Conservation (phyloP, 2,888 invertebrate species). For the Caradrina kadenii region DNA sequence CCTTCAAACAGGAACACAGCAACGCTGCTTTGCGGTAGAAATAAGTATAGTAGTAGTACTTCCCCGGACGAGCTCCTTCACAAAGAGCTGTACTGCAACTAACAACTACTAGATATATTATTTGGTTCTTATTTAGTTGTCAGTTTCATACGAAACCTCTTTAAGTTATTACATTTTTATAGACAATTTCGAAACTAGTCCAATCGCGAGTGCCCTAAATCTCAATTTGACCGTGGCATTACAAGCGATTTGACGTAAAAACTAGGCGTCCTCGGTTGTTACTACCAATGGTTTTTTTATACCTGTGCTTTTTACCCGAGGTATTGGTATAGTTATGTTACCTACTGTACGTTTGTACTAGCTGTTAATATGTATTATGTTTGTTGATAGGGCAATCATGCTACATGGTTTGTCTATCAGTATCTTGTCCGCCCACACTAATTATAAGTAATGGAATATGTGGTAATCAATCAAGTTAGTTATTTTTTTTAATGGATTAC, state of each 20-base stretch:
- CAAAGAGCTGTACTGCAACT: too few species aligned
- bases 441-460: slow-evolving; percentile 13
- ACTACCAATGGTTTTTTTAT: slow-evolving; percentile 66
- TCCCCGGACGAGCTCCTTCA: too few species aligned
- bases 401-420: slow-evolving; percentile 6
- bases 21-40: too few species aligned
- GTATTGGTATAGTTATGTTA: slow-evolving; percentile 35
- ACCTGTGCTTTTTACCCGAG: slow-evolving; percentile 29
- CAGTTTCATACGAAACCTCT: neutral
- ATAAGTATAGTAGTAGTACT: too few species aligned
- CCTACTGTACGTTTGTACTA: neutral
- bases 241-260: slow-evolving; percentile 64
- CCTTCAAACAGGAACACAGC: too few species aligned
- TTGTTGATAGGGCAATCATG: slow-evolving; percentile 24
- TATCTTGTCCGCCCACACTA: slow-evolving; percentile 12
- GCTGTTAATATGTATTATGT: slow-evolving; percentile 1
- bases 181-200: slow-evolving; percentile 45
- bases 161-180: slow-evolving; percentile 2
- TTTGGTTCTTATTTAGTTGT: too few species aligned
- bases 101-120: too few species aligned
- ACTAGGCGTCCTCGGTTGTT: slow-evolving; percentile 71
- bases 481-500: neutral
- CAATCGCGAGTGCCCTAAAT: slow-evolving; percentile 60
- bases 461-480: slow-evolving; percentile 15
- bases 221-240: slow-evolving; percentile 68